A percentile compares a stretch with the other conserved stretches of the same genome.
These are phyloP conservation scores for Chaetodon auriga DNA, from an alignment of 2,113 vertebrate genomes.

Conservation along the genomic window DNA sequence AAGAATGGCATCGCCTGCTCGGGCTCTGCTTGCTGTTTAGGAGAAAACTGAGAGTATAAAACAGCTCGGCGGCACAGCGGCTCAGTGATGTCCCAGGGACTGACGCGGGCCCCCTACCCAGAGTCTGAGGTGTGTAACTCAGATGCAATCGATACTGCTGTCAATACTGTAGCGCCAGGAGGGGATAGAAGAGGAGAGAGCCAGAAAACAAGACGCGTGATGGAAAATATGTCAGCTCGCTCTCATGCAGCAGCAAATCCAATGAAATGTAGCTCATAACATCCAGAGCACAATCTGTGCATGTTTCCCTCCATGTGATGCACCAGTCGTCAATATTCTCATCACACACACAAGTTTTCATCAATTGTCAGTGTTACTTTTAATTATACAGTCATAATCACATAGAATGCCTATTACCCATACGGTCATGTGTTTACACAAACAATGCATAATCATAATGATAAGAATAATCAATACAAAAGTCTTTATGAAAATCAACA, in stretches of 20 bases:
- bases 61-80: not conserved
- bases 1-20: slow-evolving; percentile 10
- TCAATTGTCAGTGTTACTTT: slow-evolving; percentile 53
- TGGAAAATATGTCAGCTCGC: slow-evolving; percentile 53
- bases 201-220: slow-evolving; percentile 34
- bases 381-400: slow-evolving; percentile 67
- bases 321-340: slow-evolving; percentile 18
- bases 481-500: slow-evolving; percentile 56
- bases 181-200: slow-evolving; percentile 33
- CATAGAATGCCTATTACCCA: slow-evolving; percentile 62
- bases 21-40: slow-evolving; percentile 6
- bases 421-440: slow-evolving; percentile 66
- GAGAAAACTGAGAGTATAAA: slow-evolving; percentile 19
- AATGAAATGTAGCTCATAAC: slow-evolving; percentile 29
- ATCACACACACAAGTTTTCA: slow-evolving; percentile 40
- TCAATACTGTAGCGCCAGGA: slow-evolving; percentile 18
- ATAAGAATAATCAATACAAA: slow-evolving; percentile 61
- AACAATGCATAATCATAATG: slow-evolving; percentile 63
- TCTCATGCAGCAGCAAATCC: slow-evolving; percentile 43
- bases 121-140: slow-evolving; percentile 47
- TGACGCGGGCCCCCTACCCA: not conserved
- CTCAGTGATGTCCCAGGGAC: slow-evolving; percentile 6
- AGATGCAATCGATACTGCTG: slow-evolving; percentile 49
- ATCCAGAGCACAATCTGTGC: slow-evolving; percentile 27
- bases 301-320: not conserved